Evolutionary conservation across 2,888 invertebrate species (phyloP).

Genomic region (Tetragonula carbonaria): DNA sequence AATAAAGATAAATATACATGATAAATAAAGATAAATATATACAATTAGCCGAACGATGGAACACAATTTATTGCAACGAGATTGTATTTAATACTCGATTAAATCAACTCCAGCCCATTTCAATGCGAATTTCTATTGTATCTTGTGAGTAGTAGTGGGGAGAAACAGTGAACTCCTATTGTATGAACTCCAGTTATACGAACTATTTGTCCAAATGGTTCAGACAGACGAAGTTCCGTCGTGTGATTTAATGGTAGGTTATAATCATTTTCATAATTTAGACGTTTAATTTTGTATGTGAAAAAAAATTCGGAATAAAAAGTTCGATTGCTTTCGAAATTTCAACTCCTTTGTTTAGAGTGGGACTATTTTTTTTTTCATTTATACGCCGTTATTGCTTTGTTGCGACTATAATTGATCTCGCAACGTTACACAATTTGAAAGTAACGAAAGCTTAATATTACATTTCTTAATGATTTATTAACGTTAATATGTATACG

Average conservation of each 20-base stretch:
- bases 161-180: background rate
- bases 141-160: background rate
- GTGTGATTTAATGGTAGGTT: slow-evolving; percentile 59
- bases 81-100: background rate
- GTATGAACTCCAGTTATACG: background rate
- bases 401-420: slow-evolving; percentile 7
- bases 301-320: background rate
- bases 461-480: slow-evolving; percentile 5
- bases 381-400: background rate
- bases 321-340: background rate
- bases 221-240: background rate
- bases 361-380: background rate
- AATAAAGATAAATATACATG: slow-evolving; percentile 3
- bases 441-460: slow-evolving; percentile 22
- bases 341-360: background rate
- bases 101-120: background rate
- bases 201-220: background rate
- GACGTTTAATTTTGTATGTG: slow-evolving; percentile 8
- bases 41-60: slow-evolving; percentile 29
- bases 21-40: slow-evolving; percentile 14
- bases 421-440: slow-evolving; percentile 46
- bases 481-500: background rate
- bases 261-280: slow-evolving; percentile 45
- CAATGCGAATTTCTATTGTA: background rate
- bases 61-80: background rate